These are phyloP conservation scores for Ibidorhyncha struthersii DNA, from an alignment of 2,113 vertebrate species.

Conservation along the genomic window DNA sequence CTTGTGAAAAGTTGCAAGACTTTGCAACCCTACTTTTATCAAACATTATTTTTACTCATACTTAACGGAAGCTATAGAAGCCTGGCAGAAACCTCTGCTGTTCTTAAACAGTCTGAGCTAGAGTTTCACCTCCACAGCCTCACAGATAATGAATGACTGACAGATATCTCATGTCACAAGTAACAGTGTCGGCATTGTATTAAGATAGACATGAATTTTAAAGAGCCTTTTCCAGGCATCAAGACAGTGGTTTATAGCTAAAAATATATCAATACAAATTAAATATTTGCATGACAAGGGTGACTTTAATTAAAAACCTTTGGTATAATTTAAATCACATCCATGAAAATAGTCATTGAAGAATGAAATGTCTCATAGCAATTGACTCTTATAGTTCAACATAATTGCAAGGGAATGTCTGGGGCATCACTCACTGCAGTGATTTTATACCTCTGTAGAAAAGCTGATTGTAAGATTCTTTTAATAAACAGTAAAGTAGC, in stretches of 20 bases:
- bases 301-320: constrained; percentile 60
- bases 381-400: neutral
- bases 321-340: constrained; percentile 34
- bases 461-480: neutral
- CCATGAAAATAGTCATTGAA: constrained; percentile 38
- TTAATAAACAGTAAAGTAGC: neutral
- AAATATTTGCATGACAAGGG: constrained; percentile 58
- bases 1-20: neutral
- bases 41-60: neutral
- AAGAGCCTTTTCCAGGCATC: neutral
- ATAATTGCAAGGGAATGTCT: neutral
- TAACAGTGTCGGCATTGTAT: neutral
- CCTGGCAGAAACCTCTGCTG: neutral
- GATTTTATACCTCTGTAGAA: neutral
- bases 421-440: neutral
- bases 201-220: constrained; percentile 28
- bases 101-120: neutral
- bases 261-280: constrained; percentile 53
- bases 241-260: neutral
- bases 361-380: constrained; percentile 21
- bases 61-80: neutral
- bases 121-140: neutral
- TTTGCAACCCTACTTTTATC: neutral
- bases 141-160: neutral
- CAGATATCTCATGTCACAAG: neutral